Base-by-base conservation (phyloP, 2,113 vertebrate genomes). In the Sylvietta virens region DNA sequence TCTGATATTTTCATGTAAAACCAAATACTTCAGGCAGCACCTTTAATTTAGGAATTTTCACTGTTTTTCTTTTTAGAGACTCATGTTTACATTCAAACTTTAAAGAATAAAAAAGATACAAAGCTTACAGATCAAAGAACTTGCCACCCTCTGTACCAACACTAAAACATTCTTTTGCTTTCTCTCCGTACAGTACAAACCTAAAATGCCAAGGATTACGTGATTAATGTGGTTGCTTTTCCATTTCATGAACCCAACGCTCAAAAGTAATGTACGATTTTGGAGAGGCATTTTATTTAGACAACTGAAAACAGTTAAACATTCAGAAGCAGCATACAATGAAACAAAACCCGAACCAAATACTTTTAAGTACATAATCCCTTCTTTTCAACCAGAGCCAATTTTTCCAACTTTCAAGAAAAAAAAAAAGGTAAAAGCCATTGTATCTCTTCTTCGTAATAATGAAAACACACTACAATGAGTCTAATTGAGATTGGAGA, bases 241-340 rank as follows among this genome's bases (percentile, higher is more conserved):
- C 44, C n/a, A 84, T 62, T 94, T 78, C 85, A 82, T 39, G 76
- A 97, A 94, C 35, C 92, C 86, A 89, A 88, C 1, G 19, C 56
- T 92, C 64, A 88, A 60, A 53, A 94, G 79, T 56, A 97, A 92
- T 3, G 62, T n/a, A 80, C 0, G 8, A 92, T 79, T 96, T 96
- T 97, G 93, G 44, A 97, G 96, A 97, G 97, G 73, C 94, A 93
- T 97, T 97, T 98, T 99, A 99, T 99, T 99, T 98, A 98, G 88
- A 98, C 96, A 97, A 98, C 97, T 97, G 97, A 96, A 98, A 98
- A 98, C 96, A 98, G 98, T 97, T 96, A 95, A 95, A 97, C 91
- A 30, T 97, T 97, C 95, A 92, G 96, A 98, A 98, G 97, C 97
- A 94, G 90, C 74, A 20, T 97, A 98, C 88, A 98, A 98, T 92